Percentiles rank a stretch among this genome's conserved stretches.
These are phyloP conservation scores for Eleginops maclovinus DNA, from an alignment of 2,113 vertebrate genomes.

Conservation along the genomic window DNA sequence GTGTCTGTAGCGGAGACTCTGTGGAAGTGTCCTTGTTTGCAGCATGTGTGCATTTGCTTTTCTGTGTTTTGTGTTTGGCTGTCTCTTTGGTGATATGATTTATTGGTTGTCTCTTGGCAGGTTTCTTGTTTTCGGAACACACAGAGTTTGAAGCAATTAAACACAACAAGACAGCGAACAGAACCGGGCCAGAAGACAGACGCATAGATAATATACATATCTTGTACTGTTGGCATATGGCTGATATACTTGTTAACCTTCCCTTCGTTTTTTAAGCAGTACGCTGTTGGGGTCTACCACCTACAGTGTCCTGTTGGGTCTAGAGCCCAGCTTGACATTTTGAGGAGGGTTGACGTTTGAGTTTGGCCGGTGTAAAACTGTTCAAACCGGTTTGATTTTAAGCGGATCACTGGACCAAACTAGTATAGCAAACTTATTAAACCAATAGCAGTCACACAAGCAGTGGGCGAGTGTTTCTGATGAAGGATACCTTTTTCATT, in stretches of 20 bases:
- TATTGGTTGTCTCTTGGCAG: conserved; percentile 43
- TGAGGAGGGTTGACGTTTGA: background rate
- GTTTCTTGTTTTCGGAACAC: conserved; percentile 14
- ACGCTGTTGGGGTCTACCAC: background rate
- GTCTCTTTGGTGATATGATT: conserved; percentile 7
- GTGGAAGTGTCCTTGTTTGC: conserved; percentile 24
- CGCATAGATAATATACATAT: conserved; percentile 18
- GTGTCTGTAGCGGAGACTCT: background rate
- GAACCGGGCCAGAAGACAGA: conserved; percentile 38
- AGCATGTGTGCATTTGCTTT: conserved; percentile 28
- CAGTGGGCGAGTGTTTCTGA: no score
- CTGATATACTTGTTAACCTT: background rate
- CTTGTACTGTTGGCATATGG: conserved; percentile 8
- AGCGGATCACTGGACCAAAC: no score
- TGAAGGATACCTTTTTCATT: no score
- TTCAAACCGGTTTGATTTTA: no score
- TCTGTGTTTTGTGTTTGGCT: conserved; percentile 26
- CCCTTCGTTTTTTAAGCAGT: background rate
- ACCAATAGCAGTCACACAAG: no score
- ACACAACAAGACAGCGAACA: conserved; percentile 33
- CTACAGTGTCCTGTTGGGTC: background rate
- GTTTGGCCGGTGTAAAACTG: no score
- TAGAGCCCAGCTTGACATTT: background rate
- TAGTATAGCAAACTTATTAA: no score
- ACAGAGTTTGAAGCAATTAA: conserved; percentile 42